Percentiles rank a stretch among this genome's conserved stretches.
phyloP scores from a whole-genome alignment of 2,113 vertebrate genomes.

The Panthera leo region DNA sequence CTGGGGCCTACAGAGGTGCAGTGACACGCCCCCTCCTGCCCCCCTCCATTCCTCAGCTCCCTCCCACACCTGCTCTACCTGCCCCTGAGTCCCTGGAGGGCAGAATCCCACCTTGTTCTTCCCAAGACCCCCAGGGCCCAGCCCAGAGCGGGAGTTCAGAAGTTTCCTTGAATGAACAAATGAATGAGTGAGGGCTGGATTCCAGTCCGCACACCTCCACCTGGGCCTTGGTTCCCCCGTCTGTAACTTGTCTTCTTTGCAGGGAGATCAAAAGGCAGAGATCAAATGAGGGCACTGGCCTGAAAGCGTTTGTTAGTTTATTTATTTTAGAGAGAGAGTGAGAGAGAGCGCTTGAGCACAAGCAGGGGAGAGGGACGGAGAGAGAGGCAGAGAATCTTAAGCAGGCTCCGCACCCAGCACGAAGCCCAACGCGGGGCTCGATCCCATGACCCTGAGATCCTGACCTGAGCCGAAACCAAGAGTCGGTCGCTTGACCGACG shows the following conservation, averaged over 20 bases:
- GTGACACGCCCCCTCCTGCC: too few species aligned
- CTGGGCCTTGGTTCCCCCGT: background rate
- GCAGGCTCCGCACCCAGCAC: too few species aligned
- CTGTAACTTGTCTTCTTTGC: background rate
- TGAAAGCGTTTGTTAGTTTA: too few species aligned
- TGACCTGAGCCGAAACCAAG: too few species aligned
- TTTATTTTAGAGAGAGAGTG: too few species aligned
- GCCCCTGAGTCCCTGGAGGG: background rate
- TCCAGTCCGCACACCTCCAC: accelerated
- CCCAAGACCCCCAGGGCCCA: background rate
- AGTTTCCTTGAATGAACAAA: background rate
- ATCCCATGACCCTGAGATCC: too few species aligned
- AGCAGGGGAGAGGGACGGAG: too few species aligned
- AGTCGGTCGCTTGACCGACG: too few species aligned
- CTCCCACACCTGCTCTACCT: accelerated
- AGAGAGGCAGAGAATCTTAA: too few species aligned
- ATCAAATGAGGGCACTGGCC: background rate
- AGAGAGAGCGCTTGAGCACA: too few species aligned
- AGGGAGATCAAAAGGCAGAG: background rate
- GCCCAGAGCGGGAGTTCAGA: background rate
- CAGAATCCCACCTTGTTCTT: background rate
- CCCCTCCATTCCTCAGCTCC: background rate
- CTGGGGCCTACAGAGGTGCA: background rate
- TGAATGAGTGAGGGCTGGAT: background rate
- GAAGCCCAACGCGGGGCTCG: too few species aligned